These are phyloP conservation scores for Diprion similis DNA, from an alignment of 1,140 invertebrate species.

Conservation along the genomic window DNA sequence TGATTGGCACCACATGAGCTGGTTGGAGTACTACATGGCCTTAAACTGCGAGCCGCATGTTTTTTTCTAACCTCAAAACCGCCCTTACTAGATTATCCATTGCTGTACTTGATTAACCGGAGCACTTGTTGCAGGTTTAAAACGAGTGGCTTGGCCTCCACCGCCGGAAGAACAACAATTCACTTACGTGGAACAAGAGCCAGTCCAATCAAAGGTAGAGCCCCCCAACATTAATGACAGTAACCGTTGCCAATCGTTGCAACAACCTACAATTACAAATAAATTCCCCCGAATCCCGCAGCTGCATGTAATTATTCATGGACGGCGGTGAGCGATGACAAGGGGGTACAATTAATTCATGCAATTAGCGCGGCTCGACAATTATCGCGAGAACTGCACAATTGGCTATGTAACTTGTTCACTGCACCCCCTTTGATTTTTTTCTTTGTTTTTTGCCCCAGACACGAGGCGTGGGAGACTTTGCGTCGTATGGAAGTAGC, in stretches of 20 bases:
- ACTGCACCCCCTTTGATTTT: not conserved
- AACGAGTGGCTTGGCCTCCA: slow-evolving; percentile 84
- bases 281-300: too few species aligned
- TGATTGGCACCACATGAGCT: too few species aligned
- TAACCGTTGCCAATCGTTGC: too few species aligned
- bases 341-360: too few species aligned
- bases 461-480: slow-evolving; percentile 37
- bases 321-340: too few species aligned
- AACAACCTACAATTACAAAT: too few species aligned
- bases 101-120: not conserved
- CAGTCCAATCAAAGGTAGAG: slow-evolving; percentile 64
- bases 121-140: slow-evolving; percentile 69
- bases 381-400: too few species aligned
- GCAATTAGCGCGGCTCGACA: too few species aligned
- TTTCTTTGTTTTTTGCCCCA: not conserved
- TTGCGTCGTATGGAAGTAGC: slow-evolving; percentile 51
- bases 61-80: not conserved
- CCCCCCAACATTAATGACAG: too few species aligned
- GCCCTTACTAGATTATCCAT: not conserved
- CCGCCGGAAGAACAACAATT: slow-evolving; percentile 68
- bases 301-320: not conserved
- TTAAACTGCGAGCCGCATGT: not conserved
- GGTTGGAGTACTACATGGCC: too few species aligned
- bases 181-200: slow-evolving; percentile 61
- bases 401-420: too few species aligned